These are phyloP conservation scores for Lamproptera curius DNA, from an alignment of 2,888 invertebrate genomes.

Conservation along the genomic window DNA sequence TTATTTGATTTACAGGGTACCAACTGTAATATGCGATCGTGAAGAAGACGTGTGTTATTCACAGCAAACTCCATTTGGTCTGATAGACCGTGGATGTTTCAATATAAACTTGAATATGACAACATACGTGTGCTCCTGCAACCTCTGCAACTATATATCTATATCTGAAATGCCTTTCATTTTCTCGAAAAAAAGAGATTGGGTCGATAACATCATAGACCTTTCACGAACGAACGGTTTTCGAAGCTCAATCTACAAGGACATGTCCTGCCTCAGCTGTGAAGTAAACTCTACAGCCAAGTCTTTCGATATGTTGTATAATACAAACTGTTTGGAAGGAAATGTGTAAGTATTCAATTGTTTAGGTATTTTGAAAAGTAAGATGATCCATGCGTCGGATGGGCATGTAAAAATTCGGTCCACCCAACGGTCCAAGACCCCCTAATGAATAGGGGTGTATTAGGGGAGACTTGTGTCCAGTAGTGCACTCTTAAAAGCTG, in stretches of 20 bases:
- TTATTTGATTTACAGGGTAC: slow-evolving; percentile 36
- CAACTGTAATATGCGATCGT: slow-evolving; percentile 42
- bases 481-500: no score
- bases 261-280: slow-evolving; percentile 58
- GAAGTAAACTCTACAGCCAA: slow-evolving; percentile 47
- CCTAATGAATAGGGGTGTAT: no score
- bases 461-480: no score
- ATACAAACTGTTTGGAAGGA: slow-evolving; percentile 52
- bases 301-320: slow-evolving; percentile 35
- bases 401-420: no score
- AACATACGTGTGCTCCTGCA: slow-evolving; percentile 58
- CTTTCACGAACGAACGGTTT: slow-evolving; percentile 48
- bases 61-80: slow-evolving; percentile 60
- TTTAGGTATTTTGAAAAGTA: no score
- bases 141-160: slow-evolving; percentile 60
- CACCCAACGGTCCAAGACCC: no score
- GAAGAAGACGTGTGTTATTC: slow-evolving; percentile 56
- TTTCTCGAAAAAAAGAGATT: slow-evolving; percentile 48
- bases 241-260: slow-evolving; percentile 49
- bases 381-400: no score
- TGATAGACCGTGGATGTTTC: slow-evolving; percentile 59
- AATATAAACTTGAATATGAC: slow-evolving; percentile 48
- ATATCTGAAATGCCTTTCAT: slow-evolving; percentile 56
- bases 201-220: slow-evolving; percentile 57
- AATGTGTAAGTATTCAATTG: slow-evolving; percentile 47